These are phyloP conservation scores for Trichonephila inaurata DNA, from an alignment of 1,140 invertebrate genomes.

Conservation along the genomic window DNA sequence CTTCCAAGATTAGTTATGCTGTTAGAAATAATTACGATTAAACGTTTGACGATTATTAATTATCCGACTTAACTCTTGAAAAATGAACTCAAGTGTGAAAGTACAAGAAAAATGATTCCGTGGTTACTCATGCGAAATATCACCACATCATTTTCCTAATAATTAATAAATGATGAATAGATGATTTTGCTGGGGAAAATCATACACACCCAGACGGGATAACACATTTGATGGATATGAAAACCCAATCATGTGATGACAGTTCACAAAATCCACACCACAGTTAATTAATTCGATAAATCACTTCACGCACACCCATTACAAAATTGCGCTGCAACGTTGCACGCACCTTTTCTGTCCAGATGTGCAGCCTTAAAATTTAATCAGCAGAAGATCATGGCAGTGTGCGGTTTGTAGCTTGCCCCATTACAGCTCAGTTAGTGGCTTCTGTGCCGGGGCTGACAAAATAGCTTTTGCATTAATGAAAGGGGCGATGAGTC, in stretches of 20 bases:
- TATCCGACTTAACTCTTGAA: not conserved
- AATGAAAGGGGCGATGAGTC: slow-evolving; percentile 34
- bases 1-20: too few species aligned
- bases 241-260: not conserved
- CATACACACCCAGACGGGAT: not conserved
- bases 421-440: slow-evolving; percentile 53
- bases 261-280: not conserved
- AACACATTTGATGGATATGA: not conserved
- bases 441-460: not conserved
- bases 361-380: not conserved
- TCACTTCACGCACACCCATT: not conserved
- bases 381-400: not conserved
- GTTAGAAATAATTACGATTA: not conserved
- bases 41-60: not conserved
- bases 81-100: not conserved
- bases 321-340: not conserved
- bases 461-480: slow-evolving; percentile 55
- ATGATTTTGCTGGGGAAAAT: not conserved
- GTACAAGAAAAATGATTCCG: not conserved
- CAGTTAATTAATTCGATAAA: slow-evolving; percentile 30
- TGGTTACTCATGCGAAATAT: not conserved
- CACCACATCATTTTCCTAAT: not conserved
- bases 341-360: not conserved
- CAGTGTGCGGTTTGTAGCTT: not conserved
- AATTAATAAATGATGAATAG: not conserved